phyloP scores from a whole-genome alignment of 2,113 vertebrate species.

The Syngnathus scovelli region DNA sequence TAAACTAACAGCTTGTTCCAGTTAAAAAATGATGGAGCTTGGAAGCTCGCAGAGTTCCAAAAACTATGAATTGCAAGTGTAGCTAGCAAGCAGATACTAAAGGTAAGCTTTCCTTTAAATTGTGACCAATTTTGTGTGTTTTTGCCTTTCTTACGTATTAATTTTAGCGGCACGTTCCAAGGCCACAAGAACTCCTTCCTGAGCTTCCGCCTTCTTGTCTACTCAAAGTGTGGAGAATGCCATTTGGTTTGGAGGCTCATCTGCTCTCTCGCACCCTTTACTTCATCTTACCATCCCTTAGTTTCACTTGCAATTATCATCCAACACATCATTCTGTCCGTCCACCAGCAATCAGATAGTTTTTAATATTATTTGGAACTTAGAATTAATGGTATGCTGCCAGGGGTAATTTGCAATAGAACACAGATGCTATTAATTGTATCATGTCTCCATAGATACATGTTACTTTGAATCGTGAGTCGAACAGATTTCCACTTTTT shows the following conservation, averaged over 20 bases:
- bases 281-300: conserved; percentile 40
- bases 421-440: neutral
- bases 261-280: conserved; percentile 37
- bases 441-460: too few relatives aligned
- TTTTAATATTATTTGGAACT: neutral
- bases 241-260: conserved; percentile 60
- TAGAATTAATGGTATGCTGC: neutral
- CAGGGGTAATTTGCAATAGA: neutral
- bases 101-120: neutral
- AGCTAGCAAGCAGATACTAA: neutral
- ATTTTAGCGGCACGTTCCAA: conserved; percentile 27
- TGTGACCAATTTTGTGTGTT: neutral
- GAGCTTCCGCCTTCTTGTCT: conserved; percentile 15
- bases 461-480: too few relatives aligned
- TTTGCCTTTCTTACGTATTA: conserved; percentile 8
- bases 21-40: neutral
- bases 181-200: conserved; percentile 19
- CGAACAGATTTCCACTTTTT: neutral
- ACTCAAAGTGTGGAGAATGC: conserved; percentile 60
- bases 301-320: conserved; percentile 47
- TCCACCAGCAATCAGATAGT: conserved; percentile 9
- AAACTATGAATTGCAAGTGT: neutral
- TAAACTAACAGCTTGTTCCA: too few relatives aligned
- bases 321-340: conserved; percentile 33
- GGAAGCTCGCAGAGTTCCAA: neutral